A percentile compares a stretch with the other conserved stretches of the same genome.
Evolutionary conservation across 1,140 invertebrate genomes (phyloP).

Genomic region (Hirudo medicinalis): DNA sequence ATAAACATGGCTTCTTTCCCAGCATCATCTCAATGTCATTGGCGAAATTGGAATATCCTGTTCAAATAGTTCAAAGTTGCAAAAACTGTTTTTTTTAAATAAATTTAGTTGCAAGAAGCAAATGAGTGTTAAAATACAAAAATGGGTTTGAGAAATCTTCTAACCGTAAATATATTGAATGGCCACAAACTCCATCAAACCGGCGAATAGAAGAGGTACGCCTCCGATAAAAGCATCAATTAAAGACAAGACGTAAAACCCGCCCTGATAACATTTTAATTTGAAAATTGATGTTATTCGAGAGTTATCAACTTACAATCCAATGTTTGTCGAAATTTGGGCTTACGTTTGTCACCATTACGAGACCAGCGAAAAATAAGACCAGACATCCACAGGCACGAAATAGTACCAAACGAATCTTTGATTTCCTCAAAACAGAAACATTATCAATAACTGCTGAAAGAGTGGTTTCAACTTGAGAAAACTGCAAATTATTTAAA

Average conservation of each 20-base stretch:
- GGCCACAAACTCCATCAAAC: conserved; percentile 50
- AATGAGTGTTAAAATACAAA: neutral
- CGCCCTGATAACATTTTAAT: conserved; percentile 38
- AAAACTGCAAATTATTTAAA: conserved; percentile 14
- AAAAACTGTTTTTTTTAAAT: neutral
- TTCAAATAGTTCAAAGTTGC: conserved; percentile 8
- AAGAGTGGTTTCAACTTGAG: conserved; percentile 2
- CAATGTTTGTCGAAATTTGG: neutral
- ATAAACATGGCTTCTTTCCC: conserved; percentile 47
- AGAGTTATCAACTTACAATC: no score
- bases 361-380: conserved; percentile 53
- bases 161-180: conserved; percentile 59
- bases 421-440: neutral
- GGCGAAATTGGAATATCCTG: conserved; percentile 46
- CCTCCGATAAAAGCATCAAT: conserved; percentile 72
- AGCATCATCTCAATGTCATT: conserved; percentile 58
- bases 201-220: conserved; percentile 65
- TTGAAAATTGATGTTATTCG: no score
- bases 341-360: conserved; percentile 53
- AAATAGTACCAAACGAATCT: no score
- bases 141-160: neutral
- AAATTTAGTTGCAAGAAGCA: neutral
- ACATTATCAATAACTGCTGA: conserved; percentile 7
- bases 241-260: conserved; percentile 65
- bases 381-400: conserved; percentile 40